These are phyloP conservation scores for Limulus polyphemus DNA, from an alignment of 2,888 invertebrate species.

Conservation along the genomic window DNA sequence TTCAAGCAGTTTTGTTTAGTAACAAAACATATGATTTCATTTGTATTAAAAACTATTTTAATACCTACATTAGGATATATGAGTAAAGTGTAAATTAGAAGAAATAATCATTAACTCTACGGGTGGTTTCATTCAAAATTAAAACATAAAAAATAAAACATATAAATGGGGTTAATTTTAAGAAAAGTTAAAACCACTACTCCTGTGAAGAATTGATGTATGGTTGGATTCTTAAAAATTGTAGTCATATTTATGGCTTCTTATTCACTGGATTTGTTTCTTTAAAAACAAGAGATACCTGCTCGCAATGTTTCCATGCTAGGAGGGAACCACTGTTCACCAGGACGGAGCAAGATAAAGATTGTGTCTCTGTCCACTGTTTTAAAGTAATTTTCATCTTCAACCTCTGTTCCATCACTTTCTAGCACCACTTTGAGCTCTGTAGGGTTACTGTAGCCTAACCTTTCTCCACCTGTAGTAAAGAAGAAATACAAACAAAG, in stretches of 20 bases:
- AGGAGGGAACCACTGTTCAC: conserved; percentile 85
- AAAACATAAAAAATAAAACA: no score
- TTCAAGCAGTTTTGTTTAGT: no score
- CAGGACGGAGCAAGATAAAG: conserved; percentile 56
- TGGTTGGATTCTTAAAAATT: not conserved
- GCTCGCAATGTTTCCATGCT: conserved; percentile 89
- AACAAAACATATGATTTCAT: no score
- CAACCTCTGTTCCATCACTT: conserved; percentile 86
- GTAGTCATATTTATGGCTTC: no score
- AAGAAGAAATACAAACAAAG: not conserved
- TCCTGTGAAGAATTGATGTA: not conserved
- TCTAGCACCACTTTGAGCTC: conserved; percentile 60
- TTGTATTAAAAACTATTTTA: no score
- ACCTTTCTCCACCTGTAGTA: conserved; percentile 14
- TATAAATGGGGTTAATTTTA: no score
- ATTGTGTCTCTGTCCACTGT: conserved; percentile 71
- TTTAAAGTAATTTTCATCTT: conserved; percentile 87
- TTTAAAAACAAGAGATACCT: conserved; percentile 46
- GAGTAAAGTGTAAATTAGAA: no score
- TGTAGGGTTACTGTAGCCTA: conserved; percentile 14
- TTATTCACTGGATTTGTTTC: no score
- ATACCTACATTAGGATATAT: no score
- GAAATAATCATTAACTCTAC: no score
- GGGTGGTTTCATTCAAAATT: no score
- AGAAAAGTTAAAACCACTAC: not conserved